These are phyloP conservation scores for Phymorhynchus buccinoides DNA, from an alignment of 1,140 invertebrate species.

Conservation along the genomic window DNA sequence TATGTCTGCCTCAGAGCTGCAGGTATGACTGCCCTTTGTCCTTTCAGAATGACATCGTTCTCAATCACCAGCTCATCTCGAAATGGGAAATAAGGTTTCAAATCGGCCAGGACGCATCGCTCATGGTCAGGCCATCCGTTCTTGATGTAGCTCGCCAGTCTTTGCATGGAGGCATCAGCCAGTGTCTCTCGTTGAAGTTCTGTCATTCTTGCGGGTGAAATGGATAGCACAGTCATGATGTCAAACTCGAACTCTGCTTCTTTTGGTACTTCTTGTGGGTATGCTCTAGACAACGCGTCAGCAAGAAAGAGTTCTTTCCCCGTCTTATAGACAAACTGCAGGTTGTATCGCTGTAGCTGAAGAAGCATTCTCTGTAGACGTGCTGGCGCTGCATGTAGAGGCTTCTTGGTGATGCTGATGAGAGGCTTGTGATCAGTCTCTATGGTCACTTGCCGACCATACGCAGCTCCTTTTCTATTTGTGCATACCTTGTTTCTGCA, in stretches of 20 bases:
- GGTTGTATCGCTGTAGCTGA: slow-evolving; percentile 48
- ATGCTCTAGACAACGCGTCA: slow-evolving; percentile 26
- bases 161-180: neutral
- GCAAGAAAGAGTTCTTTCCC: slow-evolving; percentile 38
- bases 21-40: neutral
- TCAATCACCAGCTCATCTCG: neutral
- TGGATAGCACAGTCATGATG: neutral
- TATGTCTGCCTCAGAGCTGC: neutral
- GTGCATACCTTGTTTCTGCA: slow-evolving; percentile 62
- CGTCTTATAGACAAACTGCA: slow-evolving; percentile 39
- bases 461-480: slow-evolving; percentile 76
- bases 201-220: neutral
- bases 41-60: neutral
- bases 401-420: slow-evolving; percentile 52
- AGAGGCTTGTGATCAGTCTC: slow-evolving; percentile 52
- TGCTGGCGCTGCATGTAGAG: slow-evolving; percentile 47
- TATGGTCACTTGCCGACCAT: slow-evolving; percentile 34
- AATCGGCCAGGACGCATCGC: neutral
- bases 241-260: neutral
- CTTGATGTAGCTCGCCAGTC: neutral
- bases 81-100: neutral
- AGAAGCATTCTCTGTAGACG: slow-evolving; percentile 57
- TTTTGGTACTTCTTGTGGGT: neutral
- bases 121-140: neutral
- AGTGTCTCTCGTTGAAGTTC: neutral